A percentile compares a stretch with the other conserved stretches of the same genome.
These are phyloP conservation scores for Petrolisthes manimaculis DNA, from an alignment of 2,888 invertebrate genomes.

Conservation along the genomic window DNA sequence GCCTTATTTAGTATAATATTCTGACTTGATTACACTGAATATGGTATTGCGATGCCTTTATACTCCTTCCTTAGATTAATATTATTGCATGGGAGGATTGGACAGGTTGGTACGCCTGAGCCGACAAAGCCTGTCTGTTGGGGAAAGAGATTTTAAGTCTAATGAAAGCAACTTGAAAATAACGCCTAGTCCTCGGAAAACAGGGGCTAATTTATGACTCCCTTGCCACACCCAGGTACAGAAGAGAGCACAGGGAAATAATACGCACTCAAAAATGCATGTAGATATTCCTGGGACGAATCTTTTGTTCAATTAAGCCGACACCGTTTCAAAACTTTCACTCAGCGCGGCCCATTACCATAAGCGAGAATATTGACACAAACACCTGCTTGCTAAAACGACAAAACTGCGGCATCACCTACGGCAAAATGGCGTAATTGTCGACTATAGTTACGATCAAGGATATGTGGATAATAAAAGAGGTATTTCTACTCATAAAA, in stretches of 20 bases:
- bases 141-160: constrained; percentile 13
- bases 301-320: background rate
- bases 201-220: background rate
- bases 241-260: background rate
- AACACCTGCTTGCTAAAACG: constrained; percentile 12
- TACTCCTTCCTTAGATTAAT: background rate
- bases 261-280: background rate
- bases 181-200: background rate
- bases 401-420: background rate
- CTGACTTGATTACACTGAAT: background rate
- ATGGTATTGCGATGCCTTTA: background rate
- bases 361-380: constrained; percentile 16
- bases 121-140: constrained; percentile 16
- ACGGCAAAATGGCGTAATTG: background rate
- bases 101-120: background rate
- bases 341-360: background rate
- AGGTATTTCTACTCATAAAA: too few relatives aligned
- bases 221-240: background rate
- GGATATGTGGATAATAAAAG: too few relatives aligned
- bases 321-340: constrained; percentile 18
- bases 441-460: too few relatives aligned
- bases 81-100: background rate
- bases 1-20: too few relatives aligned
- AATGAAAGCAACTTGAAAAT: constrained; percentile 16
- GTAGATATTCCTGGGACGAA: background rate